These are phyloP conservation scores for Desmophyllum pertusum DNA, from an alignment of 92 coral and sea anemone species.

Conservation along the genomic window DNA sequence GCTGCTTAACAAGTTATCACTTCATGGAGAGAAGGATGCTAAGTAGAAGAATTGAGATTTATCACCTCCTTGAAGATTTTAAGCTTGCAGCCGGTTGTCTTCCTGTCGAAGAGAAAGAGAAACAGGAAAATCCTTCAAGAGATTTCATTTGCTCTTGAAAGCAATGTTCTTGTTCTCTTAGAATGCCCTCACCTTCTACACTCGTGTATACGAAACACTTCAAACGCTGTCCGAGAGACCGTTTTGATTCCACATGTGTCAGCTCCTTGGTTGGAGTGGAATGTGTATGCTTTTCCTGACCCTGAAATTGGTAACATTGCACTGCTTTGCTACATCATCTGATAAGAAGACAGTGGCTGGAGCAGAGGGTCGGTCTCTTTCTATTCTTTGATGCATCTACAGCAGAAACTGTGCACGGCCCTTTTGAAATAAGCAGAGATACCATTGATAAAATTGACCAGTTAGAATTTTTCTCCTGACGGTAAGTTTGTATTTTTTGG, in stretches of 20 bases:
- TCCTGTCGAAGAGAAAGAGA: background rate
- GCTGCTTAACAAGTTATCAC: too few relatives aligned
- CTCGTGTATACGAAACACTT: too few relatives aligned
- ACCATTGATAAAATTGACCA: background rate
- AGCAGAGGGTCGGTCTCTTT: background rate
- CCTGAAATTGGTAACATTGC: too few relatives aligned
- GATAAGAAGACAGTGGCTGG: background rate
- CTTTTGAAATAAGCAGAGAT: background rate
- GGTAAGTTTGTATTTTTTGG: constrained; percentile 40
- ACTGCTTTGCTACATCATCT: background rate
- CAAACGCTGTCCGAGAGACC: too few relatives aligned
- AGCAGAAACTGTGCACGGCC: background rate
- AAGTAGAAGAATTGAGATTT: constrained; percentile 1
- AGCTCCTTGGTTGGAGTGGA: too few relatives aligned
- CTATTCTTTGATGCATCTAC: background rate
- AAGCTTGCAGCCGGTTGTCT: background rate
- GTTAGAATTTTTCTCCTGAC: constrained; percentile 38
- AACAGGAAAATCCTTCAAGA: too few relatives aligned
- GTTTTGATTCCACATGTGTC: too few relatives aligned
- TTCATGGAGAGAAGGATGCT: constrained; percentile 5
- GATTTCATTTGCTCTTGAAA: too few relatives aligned
- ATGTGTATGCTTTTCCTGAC: too few relatives aligned
- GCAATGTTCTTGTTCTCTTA: too few relatives aligned
- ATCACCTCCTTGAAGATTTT: background rate
- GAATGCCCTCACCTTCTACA: too few relatives aligned